phyloP scores from a whole-genome alignment of 1,140 invertebrate genomes.

The Pogonus chalceus region DNA sequence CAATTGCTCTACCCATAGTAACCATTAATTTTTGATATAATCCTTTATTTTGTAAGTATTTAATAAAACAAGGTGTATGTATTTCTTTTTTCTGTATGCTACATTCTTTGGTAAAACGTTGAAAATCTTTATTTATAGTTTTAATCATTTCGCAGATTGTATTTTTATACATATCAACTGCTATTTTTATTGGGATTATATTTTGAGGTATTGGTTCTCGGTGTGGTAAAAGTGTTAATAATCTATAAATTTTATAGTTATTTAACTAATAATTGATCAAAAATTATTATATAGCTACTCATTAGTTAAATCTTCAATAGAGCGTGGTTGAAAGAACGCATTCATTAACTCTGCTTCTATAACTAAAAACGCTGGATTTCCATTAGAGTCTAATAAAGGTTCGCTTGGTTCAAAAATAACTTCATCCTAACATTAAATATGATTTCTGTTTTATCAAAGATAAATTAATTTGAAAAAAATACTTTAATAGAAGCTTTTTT shows the following conservation, averaged over 20 bases:
- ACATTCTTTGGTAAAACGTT: neutral
- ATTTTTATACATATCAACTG: neutral
- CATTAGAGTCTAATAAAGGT: constrained; percentile 21
- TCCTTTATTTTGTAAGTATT: neutral
- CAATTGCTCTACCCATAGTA: neutral
- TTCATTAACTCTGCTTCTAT: constrained; percentile 25
- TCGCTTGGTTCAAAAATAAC: constrained; percentile 21
- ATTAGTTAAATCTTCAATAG: constrained; percentile 20
- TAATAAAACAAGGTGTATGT: neutral
- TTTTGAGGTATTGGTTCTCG: neutral
- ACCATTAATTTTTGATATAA: neutral
- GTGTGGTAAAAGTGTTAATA: neutral
- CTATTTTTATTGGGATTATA: neutral
- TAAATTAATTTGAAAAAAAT: constrained; percentile 5
- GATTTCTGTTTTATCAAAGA: constrained; percentile 14
- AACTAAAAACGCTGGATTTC: constrained; percentile 24
- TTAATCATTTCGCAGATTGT: neutral
- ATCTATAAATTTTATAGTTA: neutral
- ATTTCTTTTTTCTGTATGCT: neutral
- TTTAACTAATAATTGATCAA: neutral
- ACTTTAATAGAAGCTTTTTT: constrained; percentile 9
- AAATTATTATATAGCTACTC: constrained; percentile 10
- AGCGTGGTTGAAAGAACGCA: constrained; percentile 17
- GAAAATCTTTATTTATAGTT: neutral
- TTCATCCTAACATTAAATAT: constrained; percentile 4